These are phyloP conservation scores for Drosophila infuscata DNA, from an alignment of 2,888 invertebrate genomes.

Conservation along the genomic window DNA sequence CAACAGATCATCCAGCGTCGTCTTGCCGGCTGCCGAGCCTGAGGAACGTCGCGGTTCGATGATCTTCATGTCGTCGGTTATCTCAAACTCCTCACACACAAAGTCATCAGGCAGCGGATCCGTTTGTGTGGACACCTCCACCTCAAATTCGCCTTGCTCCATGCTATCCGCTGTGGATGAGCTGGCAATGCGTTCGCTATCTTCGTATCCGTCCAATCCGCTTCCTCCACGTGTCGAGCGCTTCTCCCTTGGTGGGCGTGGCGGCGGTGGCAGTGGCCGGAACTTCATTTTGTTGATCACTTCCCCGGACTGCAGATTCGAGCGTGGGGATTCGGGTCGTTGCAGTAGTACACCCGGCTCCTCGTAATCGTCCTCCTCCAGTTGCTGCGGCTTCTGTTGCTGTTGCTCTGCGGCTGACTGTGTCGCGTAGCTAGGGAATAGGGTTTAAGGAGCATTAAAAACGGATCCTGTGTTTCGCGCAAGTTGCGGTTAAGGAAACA, in stretches of 20 bases:
- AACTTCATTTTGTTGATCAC: conserved; percentile 93
- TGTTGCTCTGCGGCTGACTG: conserved; percentile 35
- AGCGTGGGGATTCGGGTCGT: conserved; percentile 85
- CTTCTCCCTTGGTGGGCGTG: conserved; percentile 91
- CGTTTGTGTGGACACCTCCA: conserved; percentile 93
- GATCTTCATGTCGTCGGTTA: conserved; percentile 84
- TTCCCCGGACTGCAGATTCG: conserved; percentile 90
- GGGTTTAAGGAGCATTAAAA: conserved; percentile 64
- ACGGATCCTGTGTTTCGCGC: conserved; percentile 38
- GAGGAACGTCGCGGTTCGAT: conserved; percentile 81
- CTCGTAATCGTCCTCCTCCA: conserved; percentile 85
- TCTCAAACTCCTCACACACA: conserved; percentile 87
- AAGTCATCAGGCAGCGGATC: conserved; percentile 93
- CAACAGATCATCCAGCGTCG: conserved; percentile 84
- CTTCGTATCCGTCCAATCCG: conserved; percentile 79
- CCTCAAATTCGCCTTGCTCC: conserved; percentile 83
- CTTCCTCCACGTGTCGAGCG: conserved; percentile 77
- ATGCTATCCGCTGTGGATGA: conserved; percentile 81
- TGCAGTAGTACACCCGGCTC: conserved; percentile 84
- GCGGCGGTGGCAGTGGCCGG: conserved; percentile 94
- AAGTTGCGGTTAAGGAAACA: conserved; percentile 47
- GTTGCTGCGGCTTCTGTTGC: conserved; percentile 36
- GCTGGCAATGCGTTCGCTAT: conserved; percentile 76
- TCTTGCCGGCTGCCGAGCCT: conserved; percentile 59
- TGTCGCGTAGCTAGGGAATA: conserved; percentile 62